Evolutionary conservation across 1,140 invertebrate genomes (phyloP).

Genomic region (Eumaeus atala): DNA sequence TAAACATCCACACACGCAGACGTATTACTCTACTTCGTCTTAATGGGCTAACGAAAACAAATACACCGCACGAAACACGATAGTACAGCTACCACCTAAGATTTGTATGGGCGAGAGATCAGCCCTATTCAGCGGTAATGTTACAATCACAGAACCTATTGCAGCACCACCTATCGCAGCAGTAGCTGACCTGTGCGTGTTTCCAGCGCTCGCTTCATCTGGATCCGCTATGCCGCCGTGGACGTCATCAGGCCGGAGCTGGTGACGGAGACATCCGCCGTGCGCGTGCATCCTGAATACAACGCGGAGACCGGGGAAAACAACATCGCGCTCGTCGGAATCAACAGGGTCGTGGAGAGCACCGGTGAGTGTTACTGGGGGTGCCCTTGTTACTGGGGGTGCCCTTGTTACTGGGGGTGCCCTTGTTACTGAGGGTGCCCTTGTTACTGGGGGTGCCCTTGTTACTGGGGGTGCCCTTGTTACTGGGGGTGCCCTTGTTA

Average conservation of each 20-base stretch:
- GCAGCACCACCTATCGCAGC: too few species aligned
- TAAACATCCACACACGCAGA: too few species aligned
- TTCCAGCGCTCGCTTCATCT: constrained; percentile 43
- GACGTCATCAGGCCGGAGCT: constrained; percentile 38
- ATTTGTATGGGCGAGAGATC: too few species aligned
- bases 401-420: background rate
- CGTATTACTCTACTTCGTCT: too few species aligned
- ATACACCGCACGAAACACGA: too few species aligned
- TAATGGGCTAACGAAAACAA: too few species aligned
- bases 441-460: too few species aligned
- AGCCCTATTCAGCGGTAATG: too few species aligned
- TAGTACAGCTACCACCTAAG: too few species aligned
- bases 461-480: too few species aligned
- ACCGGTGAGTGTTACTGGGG: constrained; percentile 32
- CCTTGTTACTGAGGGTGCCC: background rate
- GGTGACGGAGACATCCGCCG: constrained; percentile 36
- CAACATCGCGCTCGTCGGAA: constrained; percentile 36
- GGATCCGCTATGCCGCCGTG: constrained; percentile 43
- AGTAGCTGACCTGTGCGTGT: background rate
- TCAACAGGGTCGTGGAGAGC: constrained; percentile 33
- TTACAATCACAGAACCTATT: too few species aligned
- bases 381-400: too few species aligned
- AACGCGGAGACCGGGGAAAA: constrained; percentile 24
- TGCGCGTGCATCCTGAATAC: constrained; percentile 25
- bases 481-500: background rate